Percentiles rank a stretch among this genome's conserved stretches.
Evolutionary conservation across 2,888 invertebrate species (phyloP).

Genomic region (Ernsta delagoae): DNA sequence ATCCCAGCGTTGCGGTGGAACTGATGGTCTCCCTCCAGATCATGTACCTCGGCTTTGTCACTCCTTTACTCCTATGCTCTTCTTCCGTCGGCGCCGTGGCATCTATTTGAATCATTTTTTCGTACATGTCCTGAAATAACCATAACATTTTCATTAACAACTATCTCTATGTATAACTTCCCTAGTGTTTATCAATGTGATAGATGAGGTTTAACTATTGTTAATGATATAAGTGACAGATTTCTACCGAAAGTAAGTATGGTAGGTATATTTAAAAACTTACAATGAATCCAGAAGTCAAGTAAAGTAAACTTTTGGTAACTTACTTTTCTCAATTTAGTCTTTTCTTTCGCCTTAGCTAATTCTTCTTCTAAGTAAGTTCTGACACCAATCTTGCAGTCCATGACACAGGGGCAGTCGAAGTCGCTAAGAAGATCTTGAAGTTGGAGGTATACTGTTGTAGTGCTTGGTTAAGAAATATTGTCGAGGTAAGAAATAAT

Average conservation of each 20-base stretch:
- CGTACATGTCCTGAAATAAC: slow-evolving; percentile 94
- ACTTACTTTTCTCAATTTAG: slow-evolving; percentile 93
- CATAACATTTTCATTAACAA: neutral
- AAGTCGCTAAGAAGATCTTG: slow-evolving; percentile 97
- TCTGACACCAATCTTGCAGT: slow-evolving; percentile 97
- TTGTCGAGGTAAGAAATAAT: neutral
- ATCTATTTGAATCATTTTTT: slow-evolving; percentile 98
- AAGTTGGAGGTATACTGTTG: slow-evolving; percentile 91
- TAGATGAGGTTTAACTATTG: no score
- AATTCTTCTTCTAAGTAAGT: slow-evolving; percentile 98
- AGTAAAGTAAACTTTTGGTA: no score
- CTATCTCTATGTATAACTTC: neutral
- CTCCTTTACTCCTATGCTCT: slow-evolving; percentile 94
- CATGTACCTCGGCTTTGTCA: slow-evolving; percentile 98
- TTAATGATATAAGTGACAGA: no score
- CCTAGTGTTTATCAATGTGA: no score
- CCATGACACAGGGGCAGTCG: slow-evolving; percentile 97
- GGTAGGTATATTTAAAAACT: no score
- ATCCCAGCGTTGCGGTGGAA: slow-evolving; percentile 97
- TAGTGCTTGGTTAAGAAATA: slow-evolving; percentile 62
- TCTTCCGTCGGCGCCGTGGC: slow-evolving; percentile 94
- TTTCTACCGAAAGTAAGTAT: no score
- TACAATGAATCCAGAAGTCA: no score
- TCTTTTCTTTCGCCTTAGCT: slow-evolving; percentile 97
- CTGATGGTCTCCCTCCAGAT: slow-evolving; percentile 98